Conservation (phyloP, 2,113 vertebrate genomes). For the Pedionomus torquatus region DNA sequence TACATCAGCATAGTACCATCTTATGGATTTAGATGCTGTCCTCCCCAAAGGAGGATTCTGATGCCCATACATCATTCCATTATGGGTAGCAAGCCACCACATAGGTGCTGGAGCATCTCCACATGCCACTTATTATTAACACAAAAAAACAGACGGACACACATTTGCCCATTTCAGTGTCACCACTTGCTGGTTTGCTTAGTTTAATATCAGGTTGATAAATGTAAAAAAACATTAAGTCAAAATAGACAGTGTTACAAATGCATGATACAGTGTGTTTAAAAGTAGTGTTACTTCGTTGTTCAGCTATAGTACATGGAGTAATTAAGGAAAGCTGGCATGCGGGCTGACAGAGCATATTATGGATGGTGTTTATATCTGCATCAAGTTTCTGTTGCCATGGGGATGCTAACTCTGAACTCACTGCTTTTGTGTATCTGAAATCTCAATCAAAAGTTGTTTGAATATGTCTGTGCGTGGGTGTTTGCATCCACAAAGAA, state of each 20-base stretch:
- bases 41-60: accelerated
- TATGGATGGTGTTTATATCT: neutral
- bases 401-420: neutral
- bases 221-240: neutral
- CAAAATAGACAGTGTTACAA: neutral
- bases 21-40: neutral
- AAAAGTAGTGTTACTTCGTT: neutral
- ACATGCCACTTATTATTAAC: neutral
- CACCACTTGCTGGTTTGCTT: neutral
- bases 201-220: neutral
- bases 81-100: neutral
- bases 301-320: neutral
- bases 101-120: neutral
- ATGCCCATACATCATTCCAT: neutral
- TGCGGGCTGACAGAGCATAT: neutral
- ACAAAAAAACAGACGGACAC: accelerated
- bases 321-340: neutral
- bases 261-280: neutral
- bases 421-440: neutral
- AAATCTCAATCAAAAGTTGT: neutral
- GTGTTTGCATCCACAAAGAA: neutral
- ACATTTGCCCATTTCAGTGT: accelerated
- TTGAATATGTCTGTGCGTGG: accelerated
- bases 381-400: neutral
- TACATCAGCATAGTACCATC: neutral